Conservation (phyloP, 2,797 vertebrate genomes). For the Dermochelys coriacea region DNA sequence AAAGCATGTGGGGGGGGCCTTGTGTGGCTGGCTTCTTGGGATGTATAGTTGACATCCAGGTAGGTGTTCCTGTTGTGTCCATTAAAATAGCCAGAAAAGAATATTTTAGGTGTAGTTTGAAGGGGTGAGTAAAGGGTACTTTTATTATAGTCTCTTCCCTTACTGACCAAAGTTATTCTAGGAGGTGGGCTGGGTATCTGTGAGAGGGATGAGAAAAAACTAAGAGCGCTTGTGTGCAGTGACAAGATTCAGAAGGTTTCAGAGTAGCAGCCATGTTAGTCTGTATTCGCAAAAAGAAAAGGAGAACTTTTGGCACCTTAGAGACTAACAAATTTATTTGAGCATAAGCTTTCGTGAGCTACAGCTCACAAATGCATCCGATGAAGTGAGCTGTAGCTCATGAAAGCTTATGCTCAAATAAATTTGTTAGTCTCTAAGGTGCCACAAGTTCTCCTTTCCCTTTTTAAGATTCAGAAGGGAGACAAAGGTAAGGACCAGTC, state of each 20-base stretch:
- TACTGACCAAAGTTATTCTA: not conserved
- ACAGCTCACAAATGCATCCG: no score
- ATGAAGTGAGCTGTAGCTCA: no score
- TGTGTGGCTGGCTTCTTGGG: not conserved
- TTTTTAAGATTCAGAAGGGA: not conserved
- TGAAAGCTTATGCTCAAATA: no score
- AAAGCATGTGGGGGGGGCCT: not conserved
- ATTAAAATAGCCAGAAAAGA: not conserved
- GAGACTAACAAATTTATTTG: no score
- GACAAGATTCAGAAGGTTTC: rapidly evolving
- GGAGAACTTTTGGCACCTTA: no score
- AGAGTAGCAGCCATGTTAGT: no score
- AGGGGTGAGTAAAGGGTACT: not conserved
- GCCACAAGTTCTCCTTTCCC: no score
- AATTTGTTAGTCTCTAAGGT: no score
- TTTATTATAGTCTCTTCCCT: not conserved
- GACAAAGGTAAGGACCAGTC: not conserved
- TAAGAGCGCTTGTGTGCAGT: not conserved
- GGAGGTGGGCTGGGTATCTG: not conserved
- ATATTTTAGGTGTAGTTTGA: rapidly evolving
- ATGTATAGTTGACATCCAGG: not conserved
- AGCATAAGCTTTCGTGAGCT: no score
- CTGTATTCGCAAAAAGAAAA: no score
- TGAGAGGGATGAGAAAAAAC: not conserved
- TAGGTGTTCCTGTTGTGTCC: not conserved